Evolutionary conservation across 2,888 invertebrate genomes (phyloP).

Genomic region (Taenaris catops): DNA sequence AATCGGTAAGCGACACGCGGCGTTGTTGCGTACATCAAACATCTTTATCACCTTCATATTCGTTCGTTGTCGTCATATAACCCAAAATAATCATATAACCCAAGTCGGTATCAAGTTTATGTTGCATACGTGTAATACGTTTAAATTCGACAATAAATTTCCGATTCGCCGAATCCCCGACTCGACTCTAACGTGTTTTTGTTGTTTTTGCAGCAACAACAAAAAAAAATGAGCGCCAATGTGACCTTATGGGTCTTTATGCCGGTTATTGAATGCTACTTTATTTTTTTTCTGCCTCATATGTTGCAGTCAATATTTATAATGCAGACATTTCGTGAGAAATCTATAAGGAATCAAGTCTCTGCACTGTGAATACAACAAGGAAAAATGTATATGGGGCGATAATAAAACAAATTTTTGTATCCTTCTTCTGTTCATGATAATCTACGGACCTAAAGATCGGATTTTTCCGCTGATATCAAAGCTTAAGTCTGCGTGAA

Average conservation of each 20-base stretch:
- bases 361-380: too few relatives aligned
- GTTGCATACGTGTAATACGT: constrained; percentile 10
- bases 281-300: constrained; percentile 6
- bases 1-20: constrained; percentile 1
- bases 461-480: too few relatives aligned
- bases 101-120: constrained; percentile 7
- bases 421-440: too few relatives aligned
- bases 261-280: constrained; percentile 6
- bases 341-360: too few relatives aligned
- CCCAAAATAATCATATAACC: constrained; percentile 2
- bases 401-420: too few relatives aligned
- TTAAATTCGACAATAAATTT: constrained; percentile 17
- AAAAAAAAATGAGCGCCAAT: constrained; percentile 11
- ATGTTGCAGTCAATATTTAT: background rate
- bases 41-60: constrained; percentile 8
- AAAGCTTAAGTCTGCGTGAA: too few relatives aligned
- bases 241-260: constrained; percentile 17
- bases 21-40: constrained; percentile 10
- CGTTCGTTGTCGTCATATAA: too few relatives aligned
- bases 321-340: too few relatives aligned
- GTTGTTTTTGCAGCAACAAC: constrained; percentile 9
- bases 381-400: too few relatives aligned
- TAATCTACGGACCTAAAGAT: too few relatives aligned
- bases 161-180: constrained; percentile 15
- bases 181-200: constrained; percentile 12